Conservation (phyloP, 1,140 invertebrate species). For the Zaprionus taronus region DNA sequence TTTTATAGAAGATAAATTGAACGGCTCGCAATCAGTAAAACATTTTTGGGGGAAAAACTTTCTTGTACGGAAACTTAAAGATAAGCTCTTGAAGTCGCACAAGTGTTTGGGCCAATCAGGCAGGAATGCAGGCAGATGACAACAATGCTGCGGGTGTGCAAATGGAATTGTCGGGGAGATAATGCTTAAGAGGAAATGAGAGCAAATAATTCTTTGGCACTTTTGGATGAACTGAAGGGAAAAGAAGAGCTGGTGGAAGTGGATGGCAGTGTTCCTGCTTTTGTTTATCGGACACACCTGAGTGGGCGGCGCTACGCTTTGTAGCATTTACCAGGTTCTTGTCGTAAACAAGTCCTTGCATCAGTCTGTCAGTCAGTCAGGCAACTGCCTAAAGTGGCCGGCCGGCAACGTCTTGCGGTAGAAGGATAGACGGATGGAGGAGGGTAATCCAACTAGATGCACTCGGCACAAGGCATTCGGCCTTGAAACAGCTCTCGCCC, state of each 20-base stretch:
- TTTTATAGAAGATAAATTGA: conserved; percentile 1
- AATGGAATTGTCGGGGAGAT: background rate
- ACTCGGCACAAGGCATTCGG: conserved; percentile 16
- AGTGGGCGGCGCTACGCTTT: conserved; percentile 49
- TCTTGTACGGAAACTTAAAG: conserved; percentile 6
- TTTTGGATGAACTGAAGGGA: background rate
- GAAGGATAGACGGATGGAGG: too few relatives aligned
- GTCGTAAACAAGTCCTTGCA: conserved; percentile 40
- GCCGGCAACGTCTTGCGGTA: background rate
- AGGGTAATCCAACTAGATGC: background rate
- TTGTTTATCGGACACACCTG: conserved; percentile 62
- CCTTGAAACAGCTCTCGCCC: conserved; percentile 31
- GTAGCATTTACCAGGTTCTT: conserved; percentile 49
- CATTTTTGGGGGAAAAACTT: background rate
- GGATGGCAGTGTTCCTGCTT: conserved; percentile 16
- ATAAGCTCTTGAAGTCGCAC: background rate
- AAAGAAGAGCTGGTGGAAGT: background rate
- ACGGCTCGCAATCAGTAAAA: conserved; percentile 8
- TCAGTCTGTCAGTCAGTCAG: conserved; percentile 7
- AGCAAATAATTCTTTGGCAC: conserved; percentile 16
- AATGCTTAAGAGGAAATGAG: background rate
- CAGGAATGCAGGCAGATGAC: background rate
- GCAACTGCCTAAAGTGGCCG: conserved; percentile 34
- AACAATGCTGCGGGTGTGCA: background rate
- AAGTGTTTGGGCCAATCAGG: conserved; percentile 1